Evolutionary conservation across 2,797 vertebrate species (phyloP), one percentile per base, ranked within the genome.

Genomic region (Thamnophis elegans): DNA sequence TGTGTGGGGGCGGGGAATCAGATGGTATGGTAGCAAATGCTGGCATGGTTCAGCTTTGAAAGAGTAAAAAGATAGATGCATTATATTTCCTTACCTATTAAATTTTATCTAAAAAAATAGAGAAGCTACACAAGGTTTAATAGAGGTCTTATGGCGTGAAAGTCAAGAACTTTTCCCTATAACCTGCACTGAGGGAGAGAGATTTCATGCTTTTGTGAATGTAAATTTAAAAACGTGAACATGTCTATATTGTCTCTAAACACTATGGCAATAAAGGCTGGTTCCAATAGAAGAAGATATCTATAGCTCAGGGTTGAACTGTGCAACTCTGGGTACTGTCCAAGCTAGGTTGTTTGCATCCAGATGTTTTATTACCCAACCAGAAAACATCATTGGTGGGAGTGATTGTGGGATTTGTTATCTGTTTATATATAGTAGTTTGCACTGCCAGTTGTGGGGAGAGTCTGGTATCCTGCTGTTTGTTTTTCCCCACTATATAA

Each of bases 1-100:
- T 2, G 62, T 0, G 2, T n/a, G 90, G 58, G 7, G 58, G 10
- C 1, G 0, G 56, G 51, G 32, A 68, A 53, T 89, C 68, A 0
- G 22, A n/a, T 78, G 92, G 88, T 93, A 55, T n/a, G 88, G 1
- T 25, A 92, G 36, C 0, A 0, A 93, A 56, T 26, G 62, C 42
- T 86, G 53, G 10, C 0, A 89, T 78, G 82, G 11, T 9, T 62
- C 54, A 82, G 68, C n/a, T 95, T 96, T 92, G 42, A 92, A 93
- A 90, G 94, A 82, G 42, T 65, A 28, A 12, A 16, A 51, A 68
- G 89, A 95, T 89, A 94, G 58, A 60, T 86, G 32, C 3, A 0
- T 0, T 6, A 2, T 53, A 93, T 87, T 92, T 28, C 26, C 58
- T 94, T 93, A 0, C 2, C 20, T n/a, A 25, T 90, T 93, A 42